phyloP scores from a whole-genome alignment of 2,113 vertebrate genomes.

The Haemorhous mexicanus region DNA sequence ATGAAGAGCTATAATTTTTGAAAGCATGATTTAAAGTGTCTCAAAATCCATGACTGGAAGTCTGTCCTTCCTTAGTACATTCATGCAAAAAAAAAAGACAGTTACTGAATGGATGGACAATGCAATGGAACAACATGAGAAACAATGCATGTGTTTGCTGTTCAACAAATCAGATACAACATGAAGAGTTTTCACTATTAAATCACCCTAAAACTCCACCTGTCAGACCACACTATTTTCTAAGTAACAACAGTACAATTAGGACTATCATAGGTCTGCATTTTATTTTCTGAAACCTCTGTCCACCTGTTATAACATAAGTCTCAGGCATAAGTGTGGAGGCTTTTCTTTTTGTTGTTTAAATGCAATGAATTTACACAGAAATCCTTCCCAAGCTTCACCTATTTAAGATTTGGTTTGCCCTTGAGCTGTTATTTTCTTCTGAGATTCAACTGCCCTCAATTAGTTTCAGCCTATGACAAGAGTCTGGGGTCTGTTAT shows the following conservation, averaged over 20 bases:
- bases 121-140: constrained; percentile 65
- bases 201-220: neutral
- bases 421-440: neutral
- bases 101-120: constrained; percentile 58
- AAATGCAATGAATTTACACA: neutral
- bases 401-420: neutral
- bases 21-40: constrained; percentile 8
- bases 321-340: neutral
- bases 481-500: neutral
- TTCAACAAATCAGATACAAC: constrained; percentile 56
- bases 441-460: neutral
- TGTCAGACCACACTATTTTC: neutral
- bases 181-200: neutral
- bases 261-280: neutral
- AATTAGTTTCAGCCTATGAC: neutral
- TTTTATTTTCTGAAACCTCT: neutral
- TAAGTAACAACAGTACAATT: neutral
- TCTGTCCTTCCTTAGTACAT: neutral
- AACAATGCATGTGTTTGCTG: constrained; percentile 52
- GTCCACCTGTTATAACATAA: neutral
- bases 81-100: constrained; percentile 61
- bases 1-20: constrained; percentile 26
- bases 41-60: neutral
- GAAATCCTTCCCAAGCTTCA: neutral
- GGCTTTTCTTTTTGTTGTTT: neutral